These are phyloP conservation scores for Iguana delicatissima DNA, from an alignment of 2,797 vertebrate genomes.

Conservation along the genomic window DNA sequence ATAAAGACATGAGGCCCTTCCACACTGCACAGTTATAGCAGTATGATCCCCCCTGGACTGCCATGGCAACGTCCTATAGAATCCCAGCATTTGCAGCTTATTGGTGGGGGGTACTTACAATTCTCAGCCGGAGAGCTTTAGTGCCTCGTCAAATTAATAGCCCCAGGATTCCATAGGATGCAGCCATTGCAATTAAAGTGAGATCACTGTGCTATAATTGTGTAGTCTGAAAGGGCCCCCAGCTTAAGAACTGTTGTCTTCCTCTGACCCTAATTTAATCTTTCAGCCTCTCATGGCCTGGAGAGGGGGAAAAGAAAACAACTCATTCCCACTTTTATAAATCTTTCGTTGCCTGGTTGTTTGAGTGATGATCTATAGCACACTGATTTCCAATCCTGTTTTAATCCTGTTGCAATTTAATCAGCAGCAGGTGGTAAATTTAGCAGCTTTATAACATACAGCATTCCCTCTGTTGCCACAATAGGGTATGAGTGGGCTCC, in stretches of 20 bases:
- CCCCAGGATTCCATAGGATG: no score
- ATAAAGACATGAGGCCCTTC: background rate
- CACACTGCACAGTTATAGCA: no score
- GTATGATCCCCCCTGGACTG: no score
- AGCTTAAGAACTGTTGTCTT: slow-evolving; percentile 50
- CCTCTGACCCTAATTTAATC: background rate
- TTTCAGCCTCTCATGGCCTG: slow-evolving; percentile 33
- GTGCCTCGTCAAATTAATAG: no score
- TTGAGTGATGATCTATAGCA: background rate
- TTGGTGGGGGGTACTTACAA: no score
- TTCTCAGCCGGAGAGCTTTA: no score
- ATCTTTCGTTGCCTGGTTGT: background rate
- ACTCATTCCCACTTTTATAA: background rate
- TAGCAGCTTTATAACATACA: background rate
- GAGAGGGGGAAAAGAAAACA: background rate
- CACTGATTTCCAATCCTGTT: background rate
- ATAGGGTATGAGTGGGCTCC: background rate
- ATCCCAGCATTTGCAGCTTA: no score
- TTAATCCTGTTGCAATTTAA: background rate
- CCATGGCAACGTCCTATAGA: no score
- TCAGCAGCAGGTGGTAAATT: background rate
- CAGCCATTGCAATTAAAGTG: no score
- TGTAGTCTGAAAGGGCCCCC: slow-evolving; percentile 29
- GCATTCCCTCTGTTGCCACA: background rate
- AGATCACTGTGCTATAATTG: no score